Evolutionary conservation across 2,113 vertebrate genomes (phyloP).

Genomic region (Promerops cafer): DNA sequence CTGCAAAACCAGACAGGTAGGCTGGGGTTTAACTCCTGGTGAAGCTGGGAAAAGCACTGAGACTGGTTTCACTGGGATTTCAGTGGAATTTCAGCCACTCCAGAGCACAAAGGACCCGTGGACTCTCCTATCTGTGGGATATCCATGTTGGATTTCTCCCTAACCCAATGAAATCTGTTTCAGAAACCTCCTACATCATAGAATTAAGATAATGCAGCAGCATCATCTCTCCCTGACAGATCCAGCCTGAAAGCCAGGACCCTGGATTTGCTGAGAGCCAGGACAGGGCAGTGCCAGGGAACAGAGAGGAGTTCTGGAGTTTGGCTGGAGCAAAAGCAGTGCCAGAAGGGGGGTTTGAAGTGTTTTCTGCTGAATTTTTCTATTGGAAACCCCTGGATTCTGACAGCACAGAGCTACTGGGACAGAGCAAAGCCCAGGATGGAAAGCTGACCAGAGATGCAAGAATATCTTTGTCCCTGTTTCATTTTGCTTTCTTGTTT

Average conservation of each 20-base stretch:
- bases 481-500: neutral
- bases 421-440: neutral
- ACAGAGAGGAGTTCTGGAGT: neutral
- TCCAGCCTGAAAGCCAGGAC: neutral
- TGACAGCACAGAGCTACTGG: neutral
- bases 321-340: neutral
- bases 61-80: neutral
- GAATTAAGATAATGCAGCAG: neutral
- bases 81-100: neutral
- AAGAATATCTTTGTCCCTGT: neutral
- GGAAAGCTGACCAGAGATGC: neutral
- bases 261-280: neutral
- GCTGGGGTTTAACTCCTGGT: rapidly evolving
- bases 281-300: neutral
- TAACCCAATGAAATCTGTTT: neutral
- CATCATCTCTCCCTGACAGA: neutral
- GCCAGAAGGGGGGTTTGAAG: neutral
- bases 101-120: neutral
- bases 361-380: neutral
- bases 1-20: neutral
- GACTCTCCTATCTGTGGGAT: rapidly evolving
- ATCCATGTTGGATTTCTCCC: rapidly evolving
- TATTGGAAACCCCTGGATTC: neutral
- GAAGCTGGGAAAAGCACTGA: rapidly evolving
- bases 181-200: neutral